phyloP scores from a whole-genome alignment of 2,113 vertebrate genomes.

The Gopherus flavomarginatus region DNA sequence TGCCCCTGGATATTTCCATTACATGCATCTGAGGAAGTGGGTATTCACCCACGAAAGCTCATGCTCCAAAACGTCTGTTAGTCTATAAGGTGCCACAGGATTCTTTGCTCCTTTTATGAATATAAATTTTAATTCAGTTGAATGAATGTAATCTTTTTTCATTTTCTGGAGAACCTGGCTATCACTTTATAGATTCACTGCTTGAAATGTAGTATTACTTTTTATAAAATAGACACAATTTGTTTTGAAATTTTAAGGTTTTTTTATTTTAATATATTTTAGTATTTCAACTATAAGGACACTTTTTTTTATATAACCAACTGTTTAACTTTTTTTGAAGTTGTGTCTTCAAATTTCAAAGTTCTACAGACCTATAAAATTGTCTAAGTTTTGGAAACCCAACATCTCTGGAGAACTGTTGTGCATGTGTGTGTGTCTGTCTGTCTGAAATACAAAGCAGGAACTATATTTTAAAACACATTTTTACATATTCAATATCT shows the following conservation, averaged over 20 bases:
- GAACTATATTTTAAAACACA: constrained; percentile 17
- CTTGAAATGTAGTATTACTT: background rate
- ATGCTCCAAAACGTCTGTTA: no score
- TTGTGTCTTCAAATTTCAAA: background rate
- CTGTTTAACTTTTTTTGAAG: background rate
- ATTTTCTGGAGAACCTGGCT: background rate
- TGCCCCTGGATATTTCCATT: no score
- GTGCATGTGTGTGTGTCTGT: background rate
- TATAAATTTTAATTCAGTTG: background rate
- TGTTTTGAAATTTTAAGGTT: background rate
- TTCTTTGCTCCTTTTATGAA: background rate
- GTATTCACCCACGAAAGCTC: no score
- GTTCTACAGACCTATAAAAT: background rate
- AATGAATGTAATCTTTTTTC: background rate
- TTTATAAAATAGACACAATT: background rate
- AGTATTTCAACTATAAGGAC: background rate
- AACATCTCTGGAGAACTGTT: background rate
- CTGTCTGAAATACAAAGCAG: background rate
- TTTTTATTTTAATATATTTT: background rate
- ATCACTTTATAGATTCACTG: background rate
- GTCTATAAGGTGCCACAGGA: no score
- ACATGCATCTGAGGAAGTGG: no score
- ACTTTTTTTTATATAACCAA: background rate
- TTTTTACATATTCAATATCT: background rate
- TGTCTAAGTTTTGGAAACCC: background rate